phyloP scores from a whole-genome alignment of 2,113 vertebrate species.

The Myotis brandtii region DNA sequence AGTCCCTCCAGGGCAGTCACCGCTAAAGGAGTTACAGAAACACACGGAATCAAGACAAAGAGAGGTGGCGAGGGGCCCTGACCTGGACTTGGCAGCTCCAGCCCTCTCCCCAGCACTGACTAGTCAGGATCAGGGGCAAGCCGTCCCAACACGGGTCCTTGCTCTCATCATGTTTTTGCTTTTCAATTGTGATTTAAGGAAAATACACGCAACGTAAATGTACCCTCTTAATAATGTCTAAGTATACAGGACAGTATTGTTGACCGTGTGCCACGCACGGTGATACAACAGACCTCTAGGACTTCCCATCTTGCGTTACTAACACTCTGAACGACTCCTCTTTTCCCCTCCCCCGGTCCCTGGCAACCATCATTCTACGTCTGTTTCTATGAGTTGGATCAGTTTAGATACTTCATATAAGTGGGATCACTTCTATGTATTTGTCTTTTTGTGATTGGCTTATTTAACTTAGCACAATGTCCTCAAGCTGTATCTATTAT shows the following conservation, averaged over 20 bases:
- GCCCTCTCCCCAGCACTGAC: too few species aligned
- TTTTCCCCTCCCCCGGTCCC: rapidly evolving
- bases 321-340: not conserved
- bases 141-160: not conserved
- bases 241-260: not conserved
- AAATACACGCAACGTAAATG: not conserved
- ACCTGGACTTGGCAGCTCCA: rapidly evolving
- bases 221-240: not conserved
- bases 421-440: not conserved
- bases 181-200: not conserved
- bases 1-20: not conserved
- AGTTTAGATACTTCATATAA: not conserved
- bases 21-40: not conserved
- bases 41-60: not conserved
- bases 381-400: not conserved
- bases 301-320: not conserved
- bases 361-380: not conserved
- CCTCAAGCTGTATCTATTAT: not conserved
- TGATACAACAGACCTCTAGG: not conserved
- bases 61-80: not conserved
- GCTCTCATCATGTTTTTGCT: not conserved
- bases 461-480: not conserved
- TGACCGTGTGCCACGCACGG: not conserved
- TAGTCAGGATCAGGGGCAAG: too few species aligned
- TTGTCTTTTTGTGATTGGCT: not conserved